Conservation (phyloP, 2,888 invertebrate genomes). For the Xanthia icteritia region DNA sequence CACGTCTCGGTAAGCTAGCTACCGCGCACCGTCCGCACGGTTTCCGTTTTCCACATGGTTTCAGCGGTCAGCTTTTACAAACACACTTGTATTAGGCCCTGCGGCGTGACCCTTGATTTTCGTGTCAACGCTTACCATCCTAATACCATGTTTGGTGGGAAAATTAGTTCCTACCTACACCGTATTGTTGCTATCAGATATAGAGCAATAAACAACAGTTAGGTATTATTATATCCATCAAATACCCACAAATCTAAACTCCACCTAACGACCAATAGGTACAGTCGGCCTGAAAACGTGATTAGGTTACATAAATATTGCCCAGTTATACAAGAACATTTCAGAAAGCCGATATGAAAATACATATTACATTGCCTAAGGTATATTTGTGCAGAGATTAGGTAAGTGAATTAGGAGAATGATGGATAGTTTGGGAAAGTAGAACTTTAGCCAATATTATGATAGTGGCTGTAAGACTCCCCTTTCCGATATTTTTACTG, state of each 20-base stretch:
- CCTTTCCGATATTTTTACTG: constrained; percentile 24
- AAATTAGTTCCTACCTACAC: constrained; percentile 15
- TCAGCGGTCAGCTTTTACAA: constrained; percentile 64
- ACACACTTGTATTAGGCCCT: constrained; percentile 48
- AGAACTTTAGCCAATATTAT: constrained; percentile 55
- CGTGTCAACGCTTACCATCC: constrained; percentile 43
- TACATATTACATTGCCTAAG: constrained; percentile 32
- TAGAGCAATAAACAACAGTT: not conserved
- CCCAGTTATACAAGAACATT: constrained; percentile 25
- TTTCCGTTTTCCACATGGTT: constrained; percentile 70
- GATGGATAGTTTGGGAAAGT: constrained; percentile 61
- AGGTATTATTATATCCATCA: constrained; percentile 1
- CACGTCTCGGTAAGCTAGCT: constrained; percentile 48
- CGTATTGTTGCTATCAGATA: constrained; percentile 6
- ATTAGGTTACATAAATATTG: constrained; percentile 42
- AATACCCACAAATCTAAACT: constrained; percentile 31
- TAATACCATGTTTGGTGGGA: constrained; percentile 14
- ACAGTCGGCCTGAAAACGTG: constrained; percentile 37
- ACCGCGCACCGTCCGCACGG: constrained; percentile 36
- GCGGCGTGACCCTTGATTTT: constrained; percentile 46
- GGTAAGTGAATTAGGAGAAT: constrained; percentile 60
- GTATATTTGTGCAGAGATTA: constrained; percentile 57
- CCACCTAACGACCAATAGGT: constrained; percentile 14
- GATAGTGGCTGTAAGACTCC: constrained; percentile 19
- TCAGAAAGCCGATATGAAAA: constrained; percentile 35